A percentile compares a stretch with the other conserved stretches of the same genome.
phyloP scores from a whole-genome alignment of 2,888 invertebrate species.

The Trachelus iudaicus region DNA sequence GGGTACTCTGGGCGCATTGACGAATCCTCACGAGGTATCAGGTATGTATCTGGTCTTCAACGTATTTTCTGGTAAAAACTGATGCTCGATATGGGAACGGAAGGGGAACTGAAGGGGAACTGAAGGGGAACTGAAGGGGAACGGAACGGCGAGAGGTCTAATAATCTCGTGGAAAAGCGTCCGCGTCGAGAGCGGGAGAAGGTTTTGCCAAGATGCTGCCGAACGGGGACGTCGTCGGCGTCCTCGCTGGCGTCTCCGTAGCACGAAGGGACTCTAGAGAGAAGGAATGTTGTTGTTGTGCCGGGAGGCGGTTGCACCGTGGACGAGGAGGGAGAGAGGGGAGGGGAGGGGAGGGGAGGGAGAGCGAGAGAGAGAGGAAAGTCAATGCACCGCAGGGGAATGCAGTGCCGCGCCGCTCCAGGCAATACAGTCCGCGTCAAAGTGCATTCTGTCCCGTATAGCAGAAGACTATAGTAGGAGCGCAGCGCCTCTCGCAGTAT shows the following conservation, averaged over 20 bases:
- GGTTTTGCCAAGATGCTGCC: too few species aligned
- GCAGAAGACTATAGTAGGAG: conserved; percentile 19
- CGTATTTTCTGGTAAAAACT: too few species aligned
- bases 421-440: conserved; percentile 53
- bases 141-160: too few species aligned
- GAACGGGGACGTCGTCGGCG: too few species aligned
- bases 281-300: conserved; percentile 64
- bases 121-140: too few species aligned
- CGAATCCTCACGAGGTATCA: too few species aligned
- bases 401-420: conserved; percentile 51
- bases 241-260: conserved; percentile 37
- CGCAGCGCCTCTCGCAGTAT: background rate
- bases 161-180: too few species aligned
- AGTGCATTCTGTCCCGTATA: conserved; percentile 53
- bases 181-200: too few species aligned
- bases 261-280: conserved; percentile 51
- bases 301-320: conserved; percentile 54
- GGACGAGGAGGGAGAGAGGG: conserved; percentile 39
- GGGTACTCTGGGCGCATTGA: too few species aligned
- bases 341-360: conserved; percentile 29
- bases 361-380: conserved; percentile 40
- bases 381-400: conserved; percentile 64
- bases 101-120: too few species aligned
- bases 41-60: too few species aligned
- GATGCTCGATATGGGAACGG: too few species aligned